phyloP scores from a whole-genome alignment of 1,140 invertebrate genomes.

The Leptopilina boulardi region DNA sequence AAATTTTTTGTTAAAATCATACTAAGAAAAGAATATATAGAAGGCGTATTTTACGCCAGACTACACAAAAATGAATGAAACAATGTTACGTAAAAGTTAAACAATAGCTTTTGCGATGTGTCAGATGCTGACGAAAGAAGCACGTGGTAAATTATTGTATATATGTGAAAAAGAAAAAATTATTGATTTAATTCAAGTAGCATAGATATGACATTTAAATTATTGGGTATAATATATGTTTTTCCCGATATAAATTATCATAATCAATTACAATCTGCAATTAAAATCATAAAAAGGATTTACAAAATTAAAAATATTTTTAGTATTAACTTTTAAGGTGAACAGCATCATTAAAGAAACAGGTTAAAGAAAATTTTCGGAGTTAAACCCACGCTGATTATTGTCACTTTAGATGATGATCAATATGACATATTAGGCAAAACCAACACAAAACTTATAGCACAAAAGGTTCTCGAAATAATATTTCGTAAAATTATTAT shows the following conservation, averaged over 20 bases:
- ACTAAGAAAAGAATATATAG: not conserved
- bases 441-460: constrained; percentile 32
- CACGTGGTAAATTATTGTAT: not conserved
- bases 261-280: not conserved
- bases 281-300: no score
- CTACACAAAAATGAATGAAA: not conserved
- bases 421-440: constrained; percentile 50
- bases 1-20: no score
- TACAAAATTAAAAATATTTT: not conserved
- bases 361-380: constrained; percentile 30
- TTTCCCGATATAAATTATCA: not conserved
- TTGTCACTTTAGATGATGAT: constrained; percentile 47
- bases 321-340: not conserved
- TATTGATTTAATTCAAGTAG: constrained; percentile 17
- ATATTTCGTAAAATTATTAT: no score
- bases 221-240: not conserved
- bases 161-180: not conserved
- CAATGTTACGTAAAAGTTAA: not conserved
- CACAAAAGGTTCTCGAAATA: not conserved
- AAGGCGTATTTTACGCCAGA: not conserved
- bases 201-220: not conserved
- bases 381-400: constrained; percentile 54
- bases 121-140: constrained; percentile 19
- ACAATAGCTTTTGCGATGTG: constrained; percentile 3
- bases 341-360: not conserved